Percentiles rank a stretch among this genome's conserved stretches.
Evolutionary conservation across 2,888 invertebrate genomes (phyloP).

Genomic region (Dendrolimus pini): DNA sequence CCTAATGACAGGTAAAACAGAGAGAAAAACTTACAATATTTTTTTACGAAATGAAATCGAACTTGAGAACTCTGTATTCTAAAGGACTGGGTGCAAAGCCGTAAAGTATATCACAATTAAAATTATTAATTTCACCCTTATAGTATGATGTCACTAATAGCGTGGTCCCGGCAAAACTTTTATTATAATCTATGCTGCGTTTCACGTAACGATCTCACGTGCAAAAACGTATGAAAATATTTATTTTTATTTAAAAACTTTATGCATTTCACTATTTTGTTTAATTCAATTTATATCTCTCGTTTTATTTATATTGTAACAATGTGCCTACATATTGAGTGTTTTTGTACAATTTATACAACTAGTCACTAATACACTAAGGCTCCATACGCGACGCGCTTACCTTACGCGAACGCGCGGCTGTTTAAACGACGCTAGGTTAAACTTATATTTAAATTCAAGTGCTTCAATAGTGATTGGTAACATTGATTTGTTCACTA

Average conservation of each 20-base stretch:
- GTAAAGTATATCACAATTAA: too few relatives aligned
- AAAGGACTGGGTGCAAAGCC: too few relatives aligned
- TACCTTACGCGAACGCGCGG: slow-evolving; percentile 1
- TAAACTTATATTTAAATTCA: slow-evolving; percentile 16
- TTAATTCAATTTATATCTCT: slow-evolving; percentile 54
- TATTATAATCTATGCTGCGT: slow-evolving; percentile 44
- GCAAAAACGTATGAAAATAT: slow-evolving; percentile 77
- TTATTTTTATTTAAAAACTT: slow-evolving; percentile 47
- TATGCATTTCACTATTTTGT: slow-evolving; percentile 47
- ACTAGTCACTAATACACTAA: slow-evolving; percentile 51
- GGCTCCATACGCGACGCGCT: slow-evolving; percentile 22
- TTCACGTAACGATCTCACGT: slow-evolving; percentile 52
- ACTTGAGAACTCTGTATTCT: too few relatives aligned
- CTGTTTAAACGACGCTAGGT: not conserved
- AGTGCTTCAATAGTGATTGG: slow-evolving; percentile 68
- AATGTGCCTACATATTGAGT: slow-evolving; percentile 68
- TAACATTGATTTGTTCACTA: slow-evolving; percentile 71
- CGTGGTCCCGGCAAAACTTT: slow-evolving; percentile 40
- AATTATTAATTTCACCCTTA: too few relatives aligned
- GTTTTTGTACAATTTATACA: slow-evolving; percentile 70
- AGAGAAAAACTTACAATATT: too few relatives aligned
- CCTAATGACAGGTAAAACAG: too few relatives aligned
- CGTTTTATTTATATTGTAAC: slow-evolving; percentile 64
- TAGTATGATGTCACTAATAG: slow-evolving; percentile 10
- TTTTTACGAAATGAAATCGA: too few relatives aligned